A percentile compares a stretch with the other conserved stretches of the same genome.
Evolutionary conservation across 2,888 invertebrate genomes (phyloP).

Genomic region (Heliconius ethilla): DNA sequence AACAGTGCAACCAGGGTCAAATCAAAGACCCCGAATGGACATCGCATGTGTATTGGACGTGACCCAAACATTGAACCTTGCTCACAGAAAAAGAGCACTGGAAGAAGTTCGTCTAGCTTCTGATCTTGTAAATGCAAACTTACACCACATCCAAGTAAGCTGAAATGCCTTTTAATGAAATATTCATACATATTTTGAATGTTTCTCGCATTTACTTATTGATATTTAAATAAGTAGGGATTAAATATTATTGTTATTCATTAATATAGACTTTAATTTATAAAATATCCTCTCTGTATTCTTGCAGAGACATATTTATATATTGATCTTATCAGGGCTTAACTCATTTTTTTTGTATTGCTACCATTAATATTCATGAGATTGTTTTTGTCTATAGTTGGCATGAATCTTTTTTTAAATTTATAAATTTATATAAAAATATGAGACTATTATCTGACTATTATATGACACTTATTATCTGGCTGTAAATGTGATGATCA

Average conservation of each 20-base stretch:
- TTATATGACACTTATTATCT: too few species aligned
- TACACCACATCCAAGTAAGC: conserved; percentile 91
- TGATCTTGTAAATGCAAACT: conserved; percentile 88
- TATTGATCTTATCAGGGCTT: too few species aligned
- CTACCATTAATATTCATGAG: not conserved
- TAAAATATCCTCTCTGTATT: too few species aligned
- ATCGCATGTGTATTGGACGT: conserved; percentile 94
- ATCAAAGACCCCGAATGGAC: conserved; percentile 88
- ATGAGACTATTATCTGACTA: too few species aligned
- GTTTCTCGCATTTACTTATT: not conserved
- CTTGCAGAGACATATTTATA: too few species aligned
- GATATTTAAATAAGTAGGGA: not conserved
- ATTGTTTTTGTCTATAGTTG: not conserved
- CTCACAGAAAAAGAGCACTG: conserved; percentile 89
- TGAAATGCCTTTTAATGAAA: not conserved
- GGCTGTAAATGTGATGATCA: too few species aligned
- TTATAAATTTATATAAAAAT: not conserved
- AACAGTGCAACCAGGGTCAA: conserved; percentile 72
- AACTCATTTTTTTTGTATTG: too few species aligned
- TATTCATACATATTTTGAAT: not conserved
- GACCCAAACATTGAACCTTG: conserved; percentile 86
- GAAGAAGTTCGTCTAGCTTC: conserved; percentile 93
- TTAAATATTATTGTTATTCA: not conserved
- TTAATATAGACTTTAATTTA: not conserved
- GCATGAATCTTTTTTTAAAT: not conserved